Percentiles rank a stretch among this genome's conserved stretches.
These are phyloP conservation scores for Lycaon pictus DNA, from an alignment of 2,113 vertebrate genomes.

Conservation along the genomic window DNA sequence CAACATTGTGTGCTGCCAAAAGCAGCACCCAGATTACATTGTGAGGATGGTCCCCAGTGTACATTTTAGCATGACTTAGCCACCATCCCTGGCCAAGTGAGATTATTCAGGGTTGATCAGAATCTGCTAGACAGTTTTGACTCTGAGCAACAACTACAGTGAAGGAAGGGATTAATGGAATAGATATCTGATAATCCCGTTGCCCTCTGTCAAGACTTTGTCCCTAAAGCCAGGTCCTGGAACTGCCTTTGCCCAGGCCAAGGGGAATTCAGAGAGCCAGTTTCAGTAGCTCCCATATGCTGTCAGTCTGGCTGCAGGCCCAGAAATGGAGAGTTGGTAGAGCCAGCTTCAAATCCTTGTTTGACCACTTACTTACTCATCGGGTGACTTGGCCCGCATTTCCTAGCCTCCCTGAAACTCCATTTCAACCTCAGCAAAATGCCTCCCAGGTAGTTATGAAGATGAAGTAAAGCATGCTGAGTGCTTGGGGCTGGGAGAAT, in stretches of 20 bases:
- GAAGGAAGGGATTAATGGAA: neutral
- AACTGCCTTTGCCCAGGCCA: neutral
- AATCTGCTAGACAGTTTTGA: neutral
- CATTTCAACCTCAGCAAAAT: neutral
- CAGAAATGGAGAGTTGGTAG: neutral
- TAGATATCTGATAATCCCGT: neutral
- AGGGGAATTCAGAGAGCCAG: neutral
- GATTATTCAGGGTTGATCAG: neutral
- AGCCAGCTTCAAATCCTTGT: neutral
- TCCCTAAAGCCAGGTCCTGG: neutral
- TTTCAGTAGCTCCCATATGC: neutral
- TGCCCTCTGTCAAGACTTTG: neutral
- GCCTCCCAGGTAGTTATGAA: neutral
- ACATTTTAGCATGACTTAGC: neutral
- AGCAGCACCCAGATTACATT: neutral
- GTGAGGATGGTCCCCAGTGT: neutral
- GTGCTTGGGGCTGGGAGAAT: neutral
- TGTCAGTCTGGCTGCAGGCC: neutral
- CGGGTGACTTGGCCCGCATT: neutral
- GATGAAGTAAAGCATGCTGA: neutral
- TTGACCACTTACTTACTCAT: neutral
- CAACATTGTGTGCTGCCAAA: neutral
- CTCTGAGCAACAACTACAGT: neutral
- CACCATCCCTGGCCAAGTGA: neutral
- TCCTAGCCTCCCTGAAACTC: neutral